Evolutionary conservation across 2,888 invertebrate species (phyloP).

Genomic region (Melikaiella ostensackeni): DNA sequence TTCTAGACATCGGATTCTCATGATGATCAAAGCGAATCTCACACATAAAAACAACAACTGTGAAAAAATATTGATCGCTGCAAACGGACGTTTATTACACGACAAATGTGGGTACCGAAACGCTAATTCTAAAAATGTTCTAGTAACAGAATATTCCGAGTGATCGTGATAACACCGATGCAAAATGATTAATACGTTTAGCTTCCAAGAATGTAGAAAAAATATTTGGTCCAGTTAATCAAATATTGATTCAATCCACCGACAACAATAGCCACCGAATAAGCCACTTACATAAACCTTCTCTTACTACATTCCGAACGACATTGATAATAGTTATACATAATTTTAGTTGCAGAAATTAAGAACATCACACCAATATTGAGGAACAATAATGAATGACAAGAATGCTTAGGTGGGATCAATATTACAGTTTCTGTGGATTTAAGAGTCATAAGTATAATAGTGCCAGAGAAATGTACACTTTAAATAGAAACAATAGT

Average conservation of each 20-base stretch:
- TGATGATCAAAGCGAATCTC: constrained; percentile 49
- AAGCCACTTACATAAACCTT: constrained; percentile 70
- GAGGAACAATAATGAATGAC: constrained; percentile 68
- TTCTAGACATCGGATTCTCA: constrained; percentile 42
- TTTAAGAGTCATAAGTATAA: not conserved
- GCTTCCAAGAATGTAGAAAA: constrained; percentile 42
- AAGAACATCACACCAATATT: constrained; percentile 74
- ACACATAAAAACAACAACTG: constrained; percentile 35
- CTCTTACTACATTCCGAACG: constrained; percentile 71
- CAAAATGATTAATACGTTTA: constrained; percentile 50
- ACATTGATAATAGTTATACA: constrained; percentile 68
- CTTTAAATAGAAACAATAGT: not conserved
- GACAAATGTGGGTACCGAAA: constrained; percentile 37
- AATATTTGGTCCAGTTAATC: constrained; percentile 54
- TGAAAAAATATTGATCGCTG: not conserved
- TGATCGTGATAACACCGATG: constrained; percentile 60
- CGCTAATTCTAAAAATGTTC: constrained; percentile 48
- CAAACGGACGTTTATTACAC: not conserved
- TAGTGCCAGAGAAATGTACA: constrained; percentile 5
- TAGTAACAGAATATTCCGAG: constrained; percentile 35
- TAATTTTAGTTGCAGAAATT: constrained; percentile 64
- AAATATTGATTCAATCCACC: constrained; percentile 56
- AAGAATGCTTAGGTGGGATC: constrained; percentile 38
- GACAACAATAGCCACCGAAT: constrained; percentile 68
- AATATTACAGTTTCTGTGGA: not conserved